Evolutionary conservation across 2,888 invertebrate genomes (phyloP).

Genomic region (Strigamia maritima): DNA sequence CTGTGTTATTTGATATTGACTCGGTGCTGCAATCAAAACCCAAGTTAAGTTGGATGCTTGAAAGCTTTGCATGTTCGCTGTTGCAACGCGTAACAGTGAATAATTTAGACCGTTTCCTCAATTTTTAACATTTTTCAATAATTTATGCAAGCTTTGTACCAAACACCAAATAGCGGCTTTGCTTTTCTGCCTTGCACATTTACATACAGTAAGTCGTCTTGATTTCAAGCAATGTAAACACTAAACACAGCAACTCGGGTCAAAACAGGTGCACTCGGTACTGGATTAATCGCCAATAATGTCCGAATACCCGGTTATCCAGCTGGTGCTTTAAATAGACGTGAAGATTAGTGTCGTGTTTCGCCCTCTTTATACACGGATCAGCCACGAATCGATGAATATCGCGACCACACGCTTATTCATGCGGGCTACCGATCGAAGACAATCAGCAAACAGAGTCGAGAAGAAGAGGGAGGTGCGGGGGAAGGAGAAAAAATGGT

Average conservation of each 20-base stretch:
- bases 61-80: neutral
- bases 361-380: neutral
- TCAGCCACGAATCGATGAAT: constrained; percentile 13
- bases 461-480: neutral
- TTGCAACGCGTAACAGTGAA: neutral
- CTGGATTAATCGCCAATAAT: constrained; percentile 7
- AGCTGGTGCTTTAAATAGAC: constrained; percentile 9
- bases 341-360: constrained; percentile 3
- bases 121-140: constrained; percentile 1
- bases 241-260: neutral
- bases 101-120: neutral
- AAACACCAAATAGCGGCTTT: neutral
- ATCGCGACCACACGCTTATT: constrained; percentile 9
- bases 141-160: neutral
- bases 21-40: neutral
- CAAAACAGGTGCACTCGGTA: neutral
- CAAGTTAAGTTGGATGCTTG: neutral
- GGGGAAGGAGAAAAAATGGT: neutral
- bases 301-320: neutral
- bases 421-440: constrained; percentile 21
- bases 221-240: neutral
- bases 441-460: constrained; percentile 20
- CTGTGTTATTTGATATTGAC: neutral
- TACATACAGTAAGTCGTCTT: too few relatives aligned
- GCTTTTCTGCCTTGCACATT: neutral